These are phyloP conservation scores for Ciconia maguari DNA, from an alignment of 2,113 vertebrate species.

Conservation along the genomic window DNA sequence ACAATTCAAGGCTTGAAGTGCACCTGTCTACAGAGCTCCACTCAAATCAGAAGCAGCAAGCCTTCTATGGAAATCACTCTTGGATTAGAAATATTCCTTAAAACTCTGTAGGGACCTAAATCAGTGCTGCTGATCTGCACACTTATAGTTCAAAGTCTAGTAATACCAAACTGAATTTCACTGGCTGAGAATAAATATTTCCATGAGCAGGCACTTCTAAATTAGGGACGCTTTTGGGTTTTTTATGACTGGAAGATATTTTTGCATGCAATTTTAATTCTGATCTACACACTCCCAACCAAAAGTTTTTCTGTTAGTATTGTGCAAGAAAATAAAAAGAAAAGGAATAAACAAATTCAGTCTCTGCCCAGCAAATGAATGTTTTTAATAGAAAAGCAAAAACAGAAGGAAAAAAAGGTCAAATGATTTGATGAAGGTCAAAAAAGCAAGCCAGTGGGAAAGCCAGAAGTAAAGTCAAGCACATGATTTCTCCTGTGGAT, in stretches of 20 bases:
- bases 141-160: background rate
- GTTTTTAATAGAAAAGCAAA: background rate
- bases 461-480: background rate
- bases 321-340: background rate
- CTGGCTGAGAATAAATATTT: constrained; percentile 18
- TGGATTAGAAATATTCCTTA: background rate
- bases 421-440: background rate
- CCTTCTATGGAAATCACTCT: background rate
- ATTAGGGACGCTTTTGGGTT: background rate
- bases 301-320: background rate
- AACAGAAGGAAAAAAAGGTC: rapidly evolving
- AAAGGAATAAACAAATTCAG: background rate
- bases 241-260: constrained; percentile 4
- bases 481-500: background rate
- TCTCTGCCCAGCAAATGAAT: background rate
- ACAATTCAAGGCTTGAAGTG: background rate
- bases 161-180: background rate
- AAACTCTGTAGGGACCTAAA: background rate
- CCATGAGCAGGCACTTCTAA: constrained; percentile 24
- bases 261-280: background rate
- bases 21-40: background rate
- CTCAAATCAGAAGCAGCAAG: background rate
- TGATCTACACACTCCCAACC: background rate
- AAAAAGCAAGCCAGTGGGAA: background rate
- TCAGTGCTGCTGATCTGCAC: background rate